Conservation (phyloP, 2,888 invertebrate species). For the Diaprepes abbreviatus region DNA sequence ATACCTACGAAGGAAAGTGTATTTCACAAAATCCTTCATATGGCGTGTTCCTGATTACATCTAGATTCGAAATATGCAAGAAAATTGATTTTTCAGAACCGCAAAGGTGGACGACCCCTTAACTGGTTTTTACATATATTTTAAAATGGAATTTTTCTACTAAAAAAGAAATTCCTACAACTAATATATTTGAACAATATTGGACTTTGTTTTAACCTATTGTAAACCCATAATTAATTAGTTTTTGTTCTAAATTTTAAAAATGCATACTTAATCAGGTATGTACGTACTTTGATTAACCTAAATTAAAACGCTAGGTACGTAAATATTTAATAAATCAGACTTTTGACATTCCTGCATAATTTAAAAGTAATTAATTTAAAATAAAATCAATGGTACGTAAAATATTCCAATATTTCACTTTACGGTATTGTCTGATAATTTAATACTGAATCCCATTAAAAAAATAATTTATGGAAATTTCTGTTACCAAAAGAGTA, state of each 20-base stretch:
- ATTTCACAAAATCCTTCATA: too few relatives aligned
- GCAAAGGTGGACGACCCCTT: too few relatives aligned
- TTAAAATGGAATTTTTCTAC: neutral
- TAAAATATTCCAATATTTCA: neutral
- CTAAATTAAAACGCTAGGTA: constrained; percentile 10
- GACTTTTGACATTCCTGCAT: constrained; percentile 14
- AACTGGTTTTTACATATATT: neutral
- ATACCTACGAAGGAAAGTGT: too few relatives aligned
- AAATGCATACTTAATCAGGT: neutral
- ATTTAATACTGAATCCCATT: constrained; percentile 4
- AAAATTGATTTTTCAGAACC: too few relatives aligned
- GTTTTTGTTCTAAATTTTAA: constrained; percentile 1
- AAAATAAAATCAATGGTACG: neutral
- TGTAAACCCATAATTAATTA: neutral
- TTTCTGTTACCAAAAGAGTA: neutral
- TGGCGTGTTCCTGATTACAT: too few relatives aligned
- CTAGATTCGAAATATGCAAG: too few relatives aligned
- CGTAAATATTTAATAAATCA: constrained; percentile 11
- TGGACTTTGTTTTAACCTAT: constrained; percentile 6
- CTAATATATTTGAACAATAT: too few relatives aligned
- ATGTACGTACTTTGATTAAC: constrained; percentile 11
- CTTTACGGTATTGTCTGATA: constrained; percentile 11
- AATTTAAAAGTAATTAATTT: constrained; percentile 15
- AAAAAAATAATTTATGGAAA: constrained; percentile 1
- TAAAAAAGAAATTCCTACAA: too few relatives aligned